A percentile compares a stretch with the other conserved stretches of the same genome.
Evolutionary conservation across 2,797 vertebrate species (phyloP).

Genomic region (Hirundo rustica): DNA sequence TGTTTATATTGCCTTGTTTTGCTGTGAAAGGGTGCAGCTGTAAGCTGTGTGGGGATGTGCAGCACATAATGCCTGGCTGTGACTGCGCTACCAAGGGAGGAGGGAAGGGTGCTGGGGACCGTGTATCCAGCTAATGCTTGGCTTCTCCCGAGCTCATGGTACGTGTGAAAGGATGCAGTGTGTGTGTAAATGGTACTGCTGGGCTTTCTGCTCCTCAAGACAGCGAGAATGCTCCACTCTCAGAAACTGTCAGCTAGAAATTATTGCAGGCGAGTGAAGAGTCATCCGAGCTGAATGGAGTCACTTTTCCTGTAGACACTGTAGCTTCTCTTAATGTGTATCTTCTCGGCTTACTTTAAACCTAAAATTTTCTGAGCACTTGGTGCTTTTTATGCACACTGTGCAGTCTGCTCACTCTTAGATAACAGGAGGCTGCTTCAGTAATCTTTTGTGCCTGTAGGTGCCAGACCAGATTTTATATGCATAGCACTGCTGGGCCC

Average conservation of each 20-base stretch:
- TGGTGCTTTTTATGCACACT: not conserved
- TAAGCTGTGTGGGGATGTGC: conserved; percentile 36
- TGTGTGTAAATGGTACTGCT: conserved; percentile 66
- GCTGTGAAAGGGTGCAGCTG: conserved; percentile 45
- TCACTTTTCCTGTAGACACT: not conserved
- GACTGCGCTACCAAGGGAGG: conserved; percentile 30
- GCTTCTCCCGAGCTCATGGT: not conserved
- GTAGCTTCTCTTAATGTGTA: not conserved
- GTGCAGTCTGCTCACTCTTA: not conserved
- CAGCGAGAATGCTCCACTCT: not conserved
- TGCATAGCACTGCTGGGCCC: not conserved
- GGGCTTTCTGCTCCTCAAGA: not conserved
- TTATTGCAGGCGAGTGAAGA: not conserved
- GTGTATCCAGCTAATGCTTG: conserved; percentile 5
- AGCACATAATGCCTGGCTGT: conserved; percentile 63
- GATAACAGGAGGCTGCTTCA: not conserved
- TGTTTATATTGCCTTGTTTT: conserved; percentile 29
- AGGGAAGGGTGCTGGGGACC: not conserved
- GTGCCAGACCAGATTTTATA: not conserved
- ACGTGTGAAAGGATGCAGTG: conserved; percentile 34
- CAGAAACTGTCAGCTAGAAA: not conserved
- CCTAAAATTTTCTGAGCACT: not conserved
- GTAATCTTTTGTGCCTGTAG: not conserved
- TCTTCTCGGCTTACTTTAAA: not conserved
- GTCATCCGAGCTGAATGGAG: not conserved